Evolutionary conservation across 53 echinoderm and acorn worm species (phyloP), one percentile per base, ranked within the genome.

Genomic region (Hippasteria phrygiana): DNA sequence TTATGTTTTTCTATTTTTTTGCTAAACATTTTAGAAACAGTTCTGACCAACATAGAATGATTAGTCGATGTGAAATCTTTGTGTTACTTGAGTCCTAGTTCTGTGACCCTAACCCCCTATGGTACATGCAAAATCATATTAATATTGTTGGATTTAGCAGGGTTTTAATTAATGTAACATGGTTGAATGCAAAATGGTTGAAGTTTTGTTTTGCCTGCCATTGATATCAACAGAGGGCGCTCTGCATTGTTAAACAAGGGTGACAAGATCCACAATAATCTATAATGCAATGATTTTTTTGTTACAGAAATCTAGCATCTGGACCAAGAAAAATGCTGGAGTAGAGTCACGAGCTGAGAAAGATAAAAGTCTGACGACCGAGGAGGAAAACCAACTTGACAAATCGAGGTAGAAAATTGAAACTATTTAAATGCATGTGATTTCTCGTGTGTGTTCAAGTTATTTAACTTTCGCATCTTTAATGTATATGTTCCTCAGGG

Each of bases 291-390:
- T n/a, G n/a, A n/a, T n/a, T n/a, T n/a, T n/a, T 55, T 2, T 38
- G 22, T 72, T 66, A 50, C 77, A 99, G 96, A 94, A 94, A 56
- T 48, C 90, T 5, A 90, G 72, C 64, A 88, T 99, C 56, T 99
- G 99, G 99, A 93, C 37, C 79, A 99, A 96, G 90, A 93, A 94
- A 80, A 99, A 99, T 84, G 81, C 88, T 42, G 93, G 93, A 8
- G 88, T 92, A 1, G n/a, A 88, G 45, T 47, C 79, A 12, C 41
- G 94, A 66, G 90, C 90, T 1, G 82, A 87, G 59, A 85, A 76
- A 83, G 93, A 93, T 62, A 93, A 92, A 83, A 91, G 87, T 41
- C 54, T 77, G 47, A 88, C 92, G 16, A 59, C 62, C 17, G 56
- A 84, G 2, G 92, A 88, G 31, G 91, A 84, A 35, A 85, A 94